Evolutionary conservation across 2,797 vertebrate species (phyloP), one percentile per base, ranked within the genome.

Genomic region (Mormyrus hasselquistii): DNA sequence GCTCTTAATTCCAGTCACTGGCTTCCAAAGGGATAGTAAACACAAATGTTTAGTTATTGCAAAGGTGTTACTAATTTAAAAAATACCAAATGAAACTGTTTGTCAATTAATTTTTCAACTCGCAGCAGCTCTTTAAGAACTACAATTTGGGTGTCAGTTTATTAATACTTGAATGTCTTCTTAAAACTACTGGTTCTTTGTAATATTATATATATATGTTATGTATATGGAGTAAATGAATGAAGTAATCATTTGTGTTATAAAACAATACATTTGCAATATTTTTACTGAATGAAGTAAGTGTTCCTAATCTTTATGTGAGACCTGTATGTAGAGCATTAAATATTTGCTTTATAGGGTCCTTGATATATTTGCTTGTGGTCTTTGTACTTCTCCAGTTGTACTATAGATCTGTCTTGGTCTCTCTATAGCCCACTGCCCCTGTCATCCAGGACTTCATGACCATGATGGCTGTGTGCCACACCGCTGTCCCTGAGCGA

Each of bases 391-490:
- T 82, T 82, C 47, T 10, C 41, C 3, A 50, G 52, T 34, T 41
- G 41, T 16, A 62, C 52, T 29, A 16, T 65, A 38, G 38, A 53
- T 83, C 89, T 2, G 91, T 41, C 83, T 47, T 82, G 44, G 47
- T 84, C 90, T 91, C 91, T 84, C 85, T 93, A 76, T 91, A 99
- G 99, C 98, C 98, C 59, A 99, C 99, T 85, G 97, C 98, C 91
- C 95, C 98, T 89, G 93, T 99, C 93, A 99, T 99, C 93, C 96
- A 96, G 94, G 98, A 99, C 16, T 99, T 99, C 94, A 97, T 99
- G 94, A 99, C 98, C 85, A 99, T 99, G 99, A 99, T 99, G 98
- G 98, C 98, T n/a, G 96, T 98, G 92, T 99, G 99, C 95, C 99
- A 99, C 95, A 99, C 99, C 87, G 98, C 97, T 12, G 98, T 99